A percentile compares a stretch with the other conserved stretches of the same genome.
Conservation (phyloP, 1,140 invertebrate genomes). For the Trialeurodes vaporariorum region DNA sequence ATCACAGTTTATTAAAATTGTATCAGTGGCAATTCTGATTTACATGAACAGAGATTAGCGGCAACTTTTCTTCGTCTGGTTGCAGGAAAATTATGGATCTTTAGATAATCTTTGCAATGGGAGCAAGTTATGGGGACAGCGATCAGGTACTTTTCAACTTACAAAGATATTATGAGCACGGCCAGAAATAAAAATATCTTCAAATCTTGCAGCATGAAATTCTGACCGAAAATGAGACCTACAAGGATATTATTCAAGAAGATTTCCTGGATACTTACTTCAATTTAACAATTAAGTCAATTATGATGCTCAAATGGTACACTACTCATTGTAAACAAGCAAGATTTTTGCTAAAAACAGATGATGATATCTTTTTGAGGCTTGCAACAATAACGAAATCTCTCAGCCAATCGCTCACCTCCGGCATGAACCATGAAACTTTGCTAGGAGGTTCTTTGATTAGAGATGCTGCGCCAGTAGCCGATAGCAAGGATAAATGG, state of each 20-base stretch:
- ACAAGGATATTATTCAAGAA: conserved; percentile 82
- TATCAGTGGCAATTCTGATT: neutral
- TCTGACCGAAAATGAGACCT: conserved; percentile 44
- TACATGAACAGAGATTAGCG: neutral
- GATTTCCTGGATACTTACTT: conserved; percentile 81
- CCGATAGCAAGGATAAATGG: neutral
- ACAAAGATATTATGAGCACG: no score
- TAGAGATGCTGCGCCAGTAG: neutral
- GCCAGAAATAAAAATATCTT: no score
- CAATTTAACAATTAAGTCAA: conserved; percentile 82
- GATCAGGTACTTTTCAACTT: no score
- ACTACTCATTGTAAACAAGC: conserved; percentile 47
- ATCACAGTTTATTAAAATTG: no score
- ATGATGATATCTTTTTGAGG: conserved; percentile 77
- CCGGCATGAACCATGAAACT: neutral
- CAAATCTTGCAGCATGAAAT: conserved; percentile 26
- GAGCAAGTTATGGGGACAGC: no score
- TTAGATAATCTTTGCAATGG: no score
- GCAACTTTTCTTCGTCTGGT: neutral
- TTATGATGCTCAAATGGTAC: conserved; percentile 75
- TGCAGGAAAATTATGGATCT: no score
- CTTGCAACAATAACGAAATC: conserved; percentile 51
- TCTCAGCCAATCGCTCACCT: conserved; percentile 41
- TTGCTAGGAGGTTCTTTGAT: conserved; percentile 2
- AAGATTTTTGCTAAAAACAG: conserved; percentile 65